Evolutionary conservation across 2,888 invertebrate species (phyloP).

Genomic region (Ophion obscuratus): DNA sequence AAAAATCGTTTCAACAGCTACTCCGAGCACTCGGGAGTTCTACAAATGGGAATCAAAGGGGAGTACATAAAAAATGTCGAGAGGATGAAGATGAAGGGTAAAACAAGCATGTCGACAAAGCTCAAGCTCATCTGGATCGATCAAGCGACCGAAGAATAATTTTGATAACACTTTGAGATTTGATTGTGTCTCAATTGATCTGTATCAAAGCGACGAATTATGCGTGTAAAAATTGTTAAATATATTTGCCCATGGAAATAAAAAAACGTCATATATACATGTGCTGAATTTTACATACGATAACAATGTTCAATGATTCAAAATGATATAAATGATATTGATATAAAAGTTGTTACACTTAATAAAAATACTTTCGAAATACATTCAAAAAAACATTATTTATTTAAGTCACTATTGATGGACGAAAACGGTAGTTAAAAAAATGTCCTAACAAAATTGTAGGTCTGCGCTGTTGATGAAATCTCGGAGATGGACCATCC

Average conservation of each 20-base stretch:
- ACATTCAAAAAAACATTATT: no score
- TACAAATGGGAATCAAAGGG: not conserved
- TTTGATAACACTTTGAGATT: not conserved
- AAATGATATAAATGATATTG: not conserved
- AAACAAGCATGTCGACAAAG: slow-evolving; percentile 3
- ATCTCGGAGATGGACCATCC: no score
- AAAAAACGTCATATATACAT: not conserved
- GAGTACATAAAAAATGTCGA: not conserved
- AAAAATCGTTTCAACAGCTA: slow-evolving; percentile 27
- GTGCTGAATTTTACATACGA: not conserved
- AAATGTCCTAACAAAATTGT: no score
- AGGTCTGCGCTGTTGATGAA: no score
- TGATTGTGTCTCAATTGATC: not conserved
- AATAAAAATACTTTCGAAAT: no score
- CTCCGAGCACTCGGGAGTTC: slow-evolving; percentile 25
- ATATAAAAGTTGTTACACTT: no score
- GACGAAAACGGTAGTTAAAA: no score
- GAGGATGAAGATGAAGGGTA: not conserved
- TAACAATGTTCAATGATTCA: not conserved
- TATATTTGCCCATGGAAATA: not conserved
- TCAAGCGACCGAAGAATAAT: not conserved
- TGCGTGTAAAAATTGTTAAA: no score
- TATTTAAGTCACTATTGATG: no score
- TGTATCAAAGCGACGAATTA: no score
- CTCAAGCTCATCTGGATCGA: slow-evolving; percentile 9